A percentile compares a stretch with the other conserved stretches of the same genome.
phyloP scores from a whole-genome alignment of 2,797 vertebrate species.

The Acanthopagrus latus region DNA sequence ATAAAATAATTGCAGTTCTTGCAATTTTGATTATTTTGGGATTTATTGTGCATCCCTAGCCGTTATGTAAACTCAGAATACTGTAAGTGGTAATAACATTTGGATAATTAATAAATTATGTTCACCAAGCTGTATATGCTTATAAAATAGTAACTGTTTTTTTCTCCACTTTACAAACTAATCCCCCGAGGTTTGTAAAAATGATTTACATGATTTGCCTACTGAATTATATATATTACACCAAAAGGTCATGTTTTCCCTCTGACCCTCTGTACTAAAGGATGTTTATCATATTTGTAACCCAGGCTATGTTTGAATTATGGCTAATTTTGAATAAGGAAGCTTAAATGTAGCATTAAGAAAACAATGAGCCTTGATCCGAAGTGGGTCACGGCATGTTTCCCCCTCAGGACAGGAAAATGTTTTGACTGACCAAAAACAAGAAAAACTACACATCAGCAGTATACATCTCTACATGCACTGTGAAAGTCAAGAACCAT shows the following conservation, averaged over 20 bases:
- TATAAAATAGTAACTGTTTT: neutral
- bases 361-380: conserved; percentile 17
- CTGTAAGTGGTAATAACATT: neutral
- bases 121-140: too few species aligned
- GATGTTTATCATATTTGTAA: conserved; percentile 1
- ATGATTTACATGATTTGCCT: too few species aligned
- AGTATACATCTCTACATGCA: neutral
- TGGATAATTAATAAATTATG: neutral
- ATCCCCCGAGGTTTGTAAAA: neutral
- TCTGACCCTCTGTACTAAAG: neutral
- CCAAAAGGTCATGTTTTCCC: neutral
- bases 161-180: too few species aligned
- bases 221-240: too few species aligned
- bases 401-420: conserved; percentile 25
- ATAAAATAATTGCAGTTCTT: too few species aligned
- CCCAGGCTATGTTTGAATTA: neutral
- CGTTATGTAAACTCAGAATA: neutral
- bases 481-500: conserved; percentile 12
- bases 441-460: neutral
- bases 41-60: too few species aligned
- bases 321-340: neutral
- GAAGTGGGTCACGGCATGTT: conserved; percentile 45
- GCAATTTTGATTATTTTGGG: too few species aligned
- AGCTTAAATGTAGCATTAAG: conserved; percentile 15
- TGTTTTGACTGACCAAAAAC: conserved; percentile 6